These are phyloP conservation scores for Acipenser ruthenus DNA, from an alignment of 2,797 vertebrate species.

Conservation along the genomic window DNA sequence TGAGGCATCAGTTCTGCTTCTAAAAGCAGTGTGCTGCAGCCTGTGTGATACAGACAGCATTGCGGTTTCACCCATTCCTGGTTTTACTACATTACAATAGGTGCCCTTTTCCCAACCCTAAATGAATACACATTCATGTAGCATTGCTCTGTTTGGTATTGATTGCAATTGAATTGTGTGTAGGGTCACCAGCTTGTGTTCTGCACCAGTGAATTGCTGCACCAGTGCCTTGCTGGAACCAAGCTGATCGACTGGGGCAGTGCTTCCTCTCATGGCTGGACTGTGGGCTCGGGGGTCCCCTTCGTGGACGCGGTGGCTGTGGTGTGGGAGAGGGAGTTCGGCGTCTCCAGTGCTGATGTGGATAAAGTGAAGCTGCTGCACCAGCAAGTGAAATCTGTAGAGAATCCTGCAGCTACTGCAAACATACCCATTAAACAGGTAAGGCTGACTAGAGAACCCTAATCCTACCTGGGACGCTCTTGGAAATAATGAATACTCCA, in stretches of 20 bases:
- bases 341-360: constrained; percentile 39
- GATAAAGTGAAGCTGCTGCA: constrained; percentile 19
- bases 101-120: too few species aligned
- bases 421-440: constrained; percentile 75
- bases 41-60: too few species aligned
- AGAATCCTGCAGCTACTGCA: constrained; percentile 59
- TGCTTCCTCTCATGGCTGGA: constrained; percentile 56
- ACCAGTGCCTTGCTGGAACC: constrained; percentile 43
- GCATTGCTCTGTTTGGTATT: too few species aligned
- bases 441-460: neutral
- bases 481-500: too few species aligned
- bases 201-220: constrained; percentile 72
- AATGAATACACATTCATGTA: too few species aligned
- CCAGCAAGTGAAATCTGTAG: constrained; percentile 57
- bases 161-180: too few species aligned
- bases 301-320: constrained; percentile 49
- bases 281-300: constrained; percentile 18
- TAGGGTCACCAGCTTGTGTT: constrained; percentile 79
- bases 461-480: too few species aligned
- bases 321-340: constrained; percentile 64
- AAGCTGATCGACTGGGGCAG: constrained; percentile 35
- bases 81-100: too few species aligned
- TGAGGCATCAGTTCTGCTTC: too few species aligned
- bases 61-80: too few species aligned
- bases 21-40: too few species aligned